Evolutionary conservation across 2,113 vertebrate genomes (phyloP).

Genomic region (Zosterops pallidus): DNA sequence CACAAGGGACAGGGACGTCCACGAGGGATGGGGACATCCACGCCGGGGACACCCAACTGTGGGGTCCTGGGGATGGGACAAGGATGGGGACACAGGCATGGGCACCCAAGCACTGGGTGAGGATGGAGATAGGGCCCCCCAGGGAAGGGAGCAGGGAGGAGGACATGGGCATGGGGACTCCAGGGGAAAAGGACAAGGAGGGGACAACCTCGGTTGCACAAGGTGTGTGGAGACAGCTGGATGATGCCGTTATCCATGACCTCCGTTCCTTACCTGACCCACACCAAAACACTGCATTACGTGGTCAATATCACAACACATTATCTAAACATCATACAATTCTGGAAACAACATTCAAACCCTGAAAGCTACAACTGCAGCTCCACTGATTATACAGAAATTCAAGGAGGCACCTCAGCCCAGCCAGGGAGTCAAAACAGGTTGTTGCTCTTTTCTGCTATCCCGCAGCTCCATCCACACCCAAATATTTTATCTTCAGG

Average conservation of each 20-base stretch:
- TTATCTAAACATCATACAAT: no score
- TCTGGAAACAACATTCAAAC: not conserved
- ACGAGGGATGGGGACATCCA: no score
- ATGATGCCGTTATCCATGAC: not conserved
- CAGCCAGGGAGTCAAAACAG: not conserved
- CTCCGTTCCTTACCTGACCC: not conserved
- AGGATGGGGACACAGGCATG: not conserved
- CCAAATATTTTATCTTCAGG: not conserved
- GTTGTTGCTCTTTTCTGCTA: not conserved
- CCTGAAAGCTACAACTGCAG: not conserved
- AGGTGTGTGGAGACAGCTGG: not conserved
- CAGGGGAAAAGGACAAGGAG: not conserved
- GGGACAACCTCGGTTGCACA: accelerated
- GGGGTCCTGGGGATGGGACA: not conserved
- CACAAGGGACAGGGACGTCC: not conserved
- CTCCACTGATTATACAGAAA: not conserved
- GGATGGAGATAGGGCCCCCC: not conserved
- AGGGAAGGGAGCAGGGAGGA: not conserved
- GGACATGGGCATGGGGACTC: not conserved
- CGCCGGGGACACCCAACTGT: accelerated
- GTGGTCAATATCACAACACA: not conserved
- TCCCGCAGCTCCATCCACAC: not conserved
- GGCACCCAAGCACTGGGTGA: no score
- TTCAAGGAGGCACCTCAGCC: not conserved
- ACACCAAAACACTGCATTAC: not conserved